Evolutionary conservation across 1,140 invertebrate species (phyloP).

Genomic region (Frieseomelitta varia): DNA sequence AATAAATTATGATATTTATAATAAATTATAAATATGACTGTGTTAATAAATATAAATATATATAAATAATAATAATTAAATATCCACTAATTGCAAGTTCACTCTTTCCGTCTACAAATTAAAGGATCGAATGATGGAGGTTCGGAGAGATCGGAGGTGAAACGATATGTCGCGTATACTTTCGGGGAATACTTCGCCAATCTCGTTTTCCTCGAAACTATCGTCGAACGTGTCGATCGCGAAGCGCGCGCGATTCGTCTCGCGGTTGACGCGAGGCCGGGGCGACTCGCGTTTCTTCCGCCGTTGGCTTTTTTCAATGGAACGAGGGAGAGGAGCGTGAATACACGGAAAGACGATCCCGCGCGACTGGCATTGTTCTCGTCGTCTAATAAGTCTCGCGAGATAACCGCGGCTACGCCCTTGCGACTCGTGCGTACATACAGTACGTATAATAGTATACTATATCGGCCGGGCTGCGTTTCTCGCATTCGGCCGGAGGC

Average conservation of each 20-base stretch:
- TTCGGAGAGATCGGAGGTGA: no score
- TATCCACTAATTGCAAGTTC: no score
- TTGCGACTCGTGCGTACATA: conserved; percentile 22
- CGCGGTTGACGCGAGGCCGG: neutral
- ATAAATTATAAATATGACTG: no score
- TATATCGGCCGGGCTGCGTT: conserved; percentile 49
- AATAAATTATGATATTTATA: no score
- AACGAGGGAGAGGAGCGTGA: neutral
- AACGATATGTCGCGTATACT: no score
- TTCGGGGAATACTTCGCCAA: no score
- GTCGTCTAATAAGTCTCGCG: conserved; percentile 29
- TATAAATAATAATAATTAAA: no score
- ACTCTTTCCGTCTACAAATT: no score
- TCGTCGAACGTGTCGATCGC: neutral
- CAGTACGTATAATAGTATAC: neutral
- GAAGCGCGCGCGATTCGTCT: neutral
- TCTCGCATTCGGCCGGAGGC: conserved; percentile 54
- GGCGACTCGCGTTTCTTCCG: neutral
- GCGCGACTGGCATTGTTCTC: conserved; percentile 38
- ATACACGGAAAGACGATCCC: conserved; percentile 1
- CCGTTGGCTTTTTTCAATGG: no score
- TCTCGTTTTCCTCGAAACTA: neutral
- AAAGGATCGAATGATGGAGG: no score
- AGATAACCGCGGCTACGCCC: conserved; percentile 13
- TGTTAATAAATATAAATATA: no score